A percentile compares a stretch with the other conserved stretches of the same genome.
These are phyloP conservation scores for Notolepis coatsorum DNA, from an alignment of 2,797 vertebrate species.

Conservation along the genomic window DNA sequence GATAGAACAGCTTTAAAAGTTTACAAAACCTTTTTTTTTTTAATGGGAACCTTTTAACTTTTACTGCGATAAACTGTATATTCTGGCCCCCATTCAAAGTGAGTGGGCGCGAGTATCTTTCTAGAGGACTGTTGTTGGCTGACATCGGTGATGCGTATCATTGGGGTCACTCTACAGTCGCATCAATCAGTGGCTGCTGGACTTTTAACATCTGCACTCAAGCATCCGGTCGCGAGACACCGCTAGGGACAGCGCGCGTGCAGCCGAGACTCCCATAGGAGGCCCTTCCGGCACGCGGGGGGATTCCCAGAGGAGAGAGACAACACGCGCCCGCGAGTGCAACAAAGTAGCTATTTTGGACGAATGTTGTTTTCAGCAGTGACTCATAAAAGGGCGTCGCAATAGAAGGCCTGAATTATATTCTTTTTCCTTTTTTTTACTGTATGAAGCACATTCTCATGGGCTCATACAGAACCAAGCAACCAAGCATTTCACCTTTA, in stretches of 20 bases:
- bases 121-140: constrained; percentile 29
- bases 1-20: neutral
- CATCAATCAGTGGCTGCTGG: constrained; percentile 63
- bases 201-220: constrained; percentile 61
- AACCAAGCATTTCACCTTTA: no score
- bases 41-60: neutral
- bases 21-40: neutral
- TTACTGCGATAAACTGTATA: neutral
- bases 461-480: no score
- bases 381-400: constrained; percentile 1
- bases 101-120: constrained; percentile 21
- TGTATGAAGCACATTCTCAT: no score
- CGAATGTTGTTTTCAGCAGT: constrained; percentile 20
- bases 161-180: constrained; percentile 45
- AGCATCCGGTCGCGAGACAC: constrained; percentile 68
- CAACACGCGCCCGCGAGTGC: constrained; percentile 50
- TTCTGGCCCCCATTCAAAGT: neutral
- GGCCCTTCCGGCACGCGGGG: constrained; percentile 43
- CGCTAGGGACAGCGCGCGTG: constrained; percentile 60
- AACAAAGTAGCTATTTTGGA: constrained; percentile 46
- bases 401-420: neutral
- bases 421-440: neutral
- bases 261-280: constrained; percentile 47
- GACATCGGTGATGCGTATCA: constrained; percentile 41
- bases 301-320: constrained; percentile 54